Evolutionary conservation across 2,888 invertebrate genomes (phyloP).

Genomic region (Penaeus monodon): DNA sequence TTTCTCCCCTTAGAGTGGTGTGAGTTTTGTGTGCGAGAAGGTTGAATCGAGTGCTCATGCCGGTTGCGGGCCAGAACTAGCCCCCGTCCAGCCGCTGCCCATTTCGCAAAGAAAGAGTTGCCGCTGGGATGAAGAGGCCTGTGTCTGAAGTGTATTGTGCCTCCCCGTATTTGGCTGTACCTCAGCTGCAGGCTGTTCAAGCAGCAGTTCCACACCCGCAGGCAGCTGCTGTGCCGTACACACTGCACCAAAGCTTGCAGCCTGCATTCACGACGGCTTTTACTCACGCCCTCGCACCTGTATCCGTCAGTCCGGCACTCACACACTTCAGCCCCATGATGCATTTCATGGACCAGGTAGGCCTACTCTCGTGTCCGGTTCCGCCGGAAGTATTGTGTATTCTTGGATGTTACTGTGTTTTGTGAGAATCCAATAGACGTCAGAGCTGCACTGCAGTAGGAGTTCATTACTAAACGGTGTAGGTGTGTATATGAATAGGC

Average conservation of each 20-base stretch:
- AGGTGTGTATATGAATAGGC: background rate
- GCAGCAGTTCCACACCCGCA: conserved; percentile 35
- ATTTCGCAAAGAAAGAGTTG: conserved; percentile 7
- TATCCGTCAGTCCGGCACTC: conserved; percentile 46
- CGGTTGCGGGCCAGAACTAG: no score
- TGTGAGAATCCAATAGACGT: no score
- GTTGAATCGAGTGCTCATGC: conserved; percentile 9
- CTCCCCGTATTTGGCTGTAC: conserved; percentile 46
- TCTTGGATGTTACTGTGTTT: no score
- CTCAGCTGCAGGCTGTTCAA: conserved; percentile 51
- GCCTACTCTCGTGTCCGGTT: conserved; percentile 10
- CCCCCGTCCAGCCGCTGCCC: no score
- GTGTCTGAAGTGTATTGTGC: conserved; percentile 56
- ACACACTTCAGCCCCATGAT: conserved; percentile 55
- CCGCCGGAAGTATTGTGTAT: no score
- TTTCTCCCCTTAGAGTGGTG: no score
- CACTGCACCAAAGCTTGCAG: conserved; percentile 40
- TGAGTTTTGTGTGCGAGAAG: no score
- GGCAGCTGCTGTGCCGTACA: conserved; percentile 39
- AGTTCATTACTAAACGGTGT: background rate
- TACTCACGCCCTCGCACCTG: conserved; percentile 48
- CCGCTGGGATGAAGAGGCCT: conserved; percentile 60
- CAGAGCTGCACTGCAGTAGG: no score
- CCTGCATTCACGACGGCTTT: conserved; percentile 48
- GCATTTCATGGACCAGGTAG: conserved; percentile 59